These are phyloP conservation scores for Rousettus madagascariensis DNA, from an alignment of 2,797 vertebrate genomes.

Conservation along the genomic window DNA sequence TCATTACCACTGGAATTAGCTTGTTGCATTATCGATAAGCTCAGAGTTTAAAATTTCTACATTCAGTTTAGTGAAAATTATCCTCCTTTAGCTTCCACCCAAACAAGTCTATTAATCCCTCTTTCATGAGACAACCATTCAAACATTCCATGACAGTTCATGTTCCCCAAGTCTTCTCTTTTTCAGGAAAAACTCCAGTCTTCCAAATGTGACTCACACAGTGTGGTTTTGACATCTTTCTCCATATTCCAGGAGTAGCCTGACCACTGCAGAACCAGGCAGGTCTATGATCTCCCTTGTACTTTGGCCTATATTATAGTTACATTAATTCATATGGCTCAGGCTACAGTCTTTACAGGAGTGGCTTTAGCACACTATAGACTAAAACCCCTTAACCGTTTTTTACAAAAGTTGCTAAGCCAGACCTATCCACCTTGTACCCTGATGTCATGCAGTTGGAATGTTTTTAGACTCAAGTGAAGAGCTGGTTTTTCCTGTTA, in stretches of 20 bases:
- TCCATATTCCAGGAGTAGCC: constrained; percentile 29
- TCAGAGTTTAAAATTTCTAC: constrained; percentile 46
- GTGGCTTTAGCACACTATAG: background rate
- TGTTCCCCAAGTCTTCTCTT: constrained; percentile 44
- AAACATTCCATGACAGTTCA: constrained; percentile 49
- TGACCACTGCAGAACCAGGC: constrained; percentile 43
- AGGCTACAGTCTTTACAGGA: constrained; percentile 35
- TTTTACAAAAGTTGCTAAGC: constrained; percentile 24
- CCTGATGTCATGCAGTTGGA: background rate
- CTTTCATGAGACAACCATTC: constrained; percentile 26
- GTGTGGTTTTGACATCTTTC: constrained; percentile 52
- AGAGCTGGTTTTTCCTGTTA: constrained; percentile 34
- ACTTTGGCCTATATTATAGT: constrained; percentile 36
- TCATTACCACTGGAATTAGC: constrained; percentile 49
- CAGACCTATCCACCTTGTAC: background rate
- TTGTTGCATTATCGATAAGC: constrained; percentile 41
- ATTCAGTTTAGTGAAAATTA: constrained; percentile 50
- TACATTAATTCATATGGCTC: constrained; percentile 38
- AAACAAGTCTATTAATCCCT: constrained; percentile 45
- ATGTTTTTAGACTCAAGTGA: constrained; percentile 53
- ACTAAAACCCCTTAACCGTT: constrained; percentile 18
- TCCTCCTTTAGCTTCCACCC: constrained; percentile 25
- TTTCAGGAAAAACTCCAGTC: constrained; percentile 53
- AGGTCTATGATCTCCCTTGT: constrained; percentile 1
- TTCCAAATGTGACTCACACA: constrained; percentile 62